phyloP scores from a whole-genome alignment of 1,140 invertebrate genomes.

The Elysia chlorotica region DNA sequence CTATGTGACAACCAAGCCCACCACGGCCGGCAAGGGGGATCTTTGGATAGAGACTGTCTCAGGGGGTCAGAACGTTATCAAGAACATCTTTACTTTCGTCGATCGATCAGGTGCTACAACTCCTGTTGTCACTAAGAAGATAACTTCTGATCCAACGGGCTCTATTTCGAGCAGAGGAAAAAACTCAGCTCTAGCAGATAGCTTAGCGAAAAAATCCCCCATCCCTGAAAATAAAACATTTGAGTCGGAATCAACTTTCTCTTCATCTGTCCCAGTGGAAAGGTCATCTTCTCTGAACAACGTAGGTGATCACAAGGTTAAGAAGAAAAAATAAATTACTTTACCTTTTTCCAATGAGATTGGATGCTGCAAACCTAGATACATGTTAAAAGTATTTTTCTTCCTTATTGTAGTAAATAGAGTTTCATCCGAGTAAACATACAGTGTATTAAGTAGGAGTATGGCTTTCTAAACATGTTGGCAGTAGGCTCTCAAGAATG shows the following conservation, averaged over 20 bases:
- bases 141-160: not conserved
- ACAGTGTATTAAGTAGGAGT: no score
- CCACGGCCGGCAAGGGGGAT: slow-evolving; percentile 46
- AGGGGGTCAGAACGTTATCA: slow-evolving; percentile 49
- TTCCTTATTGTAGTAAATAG: no score
- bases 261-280: slow-evolving; percentile 1
- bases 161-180: slow-evolving; percentile 11
- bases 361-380: no score
- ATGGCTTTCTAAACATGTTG: no score
- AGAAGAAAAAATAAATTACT: no score
- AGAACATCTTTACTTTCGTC: slow-evolving; percentile 45
- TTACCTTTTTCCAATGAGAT: no score
- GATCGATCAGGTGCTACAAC: slow-evolving; percentile 21
- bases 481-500: no score
- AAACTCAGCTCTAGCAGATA: not conserved
- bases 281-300: slow-evolving; percentile 7
- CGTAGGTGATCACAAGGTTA: no score
- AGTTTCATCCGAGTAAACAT: no score
- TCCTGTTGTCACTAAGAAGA: not conserved
- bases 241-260: not conserved
- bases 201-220: not conserved
- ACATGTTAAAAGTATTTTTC: no score
- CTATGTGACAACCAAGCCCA: slow-evolving; percentile 48
- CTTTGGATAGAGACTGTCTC: slow-evolving; percentile 54
- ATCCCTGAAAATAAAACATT: slow-evolving; percentile 2